Evolutionary conservation across 2,888 invertebrate species (phyloP).

Genomic region (Cryptosula pallasiana): DNA sequence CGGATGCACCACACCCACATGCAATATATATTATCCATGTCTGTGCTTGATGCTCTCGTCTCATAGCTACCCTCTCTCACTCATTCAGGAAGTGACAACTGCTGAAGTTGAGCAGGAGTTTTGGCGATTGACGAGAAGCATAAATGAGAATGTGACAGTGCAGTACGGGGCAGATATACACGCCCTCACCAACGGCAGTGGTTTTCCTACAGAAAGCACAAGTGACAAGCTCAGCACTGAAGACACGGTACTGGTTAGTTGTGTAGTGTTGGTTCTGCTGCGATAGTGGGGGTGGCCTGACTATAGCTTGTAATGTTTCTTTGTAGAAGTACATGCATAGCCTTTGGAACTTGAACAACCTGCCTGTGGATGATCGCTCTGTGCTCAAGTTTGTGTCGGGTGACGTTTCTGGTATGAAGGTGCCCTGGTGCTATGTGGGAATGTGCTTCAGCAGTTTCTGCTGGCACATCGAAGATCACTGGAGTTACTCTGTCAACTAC

Average conservation of each 20-base stretch:
- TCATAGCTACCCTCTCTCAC: neutral
- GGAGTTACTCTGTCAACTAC: slow-evolving; percentile 28
- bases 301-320: neutral
- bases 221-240: slow-evolving; percentile 64
- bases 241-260: slow-evolving; percentile 59
- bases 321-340: slow-evolving; percentile 19
- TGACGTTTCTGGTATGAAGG: slow-evolving; percentile 28
- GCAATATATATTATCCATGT: neutral
- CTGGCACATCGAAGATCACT: slow-evolving; percentile 28
- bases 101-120: slow-evolving; percentile 23
- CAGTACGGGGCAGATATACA: slow-evolving; percentile 27
- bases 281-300: too few relatives aligned
- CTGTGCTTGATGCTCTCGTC: neutral
- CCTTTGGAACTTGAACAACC: slow-evolving; percentile 27
- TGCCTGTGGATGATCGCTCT: slow-evolving; percentile 25
- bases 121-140: slow-evolving; percentile 20
- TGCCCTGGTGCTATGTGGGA: slow-evolving; percentile 28
- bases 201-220: slow-evolving; percentile 26
- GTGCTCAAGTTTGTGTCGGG: slow-evolving; percentile 24
- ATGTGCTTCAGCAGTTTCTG: slow-evolving; percentile 28
- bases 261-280: too few relatives aligned
- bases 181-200: slow-evolving; percentile 27
- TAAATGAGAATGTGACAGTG: slow-evolving; percentile 24
- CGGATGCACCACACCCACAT: too few relatives aligned
- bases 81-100: slow-evolving; percentile 22